Evolutionary conservation across 1,140 invertebrate genomes (phyloP).

Genomic region (Ceratosolen fusciceps): DNA sequence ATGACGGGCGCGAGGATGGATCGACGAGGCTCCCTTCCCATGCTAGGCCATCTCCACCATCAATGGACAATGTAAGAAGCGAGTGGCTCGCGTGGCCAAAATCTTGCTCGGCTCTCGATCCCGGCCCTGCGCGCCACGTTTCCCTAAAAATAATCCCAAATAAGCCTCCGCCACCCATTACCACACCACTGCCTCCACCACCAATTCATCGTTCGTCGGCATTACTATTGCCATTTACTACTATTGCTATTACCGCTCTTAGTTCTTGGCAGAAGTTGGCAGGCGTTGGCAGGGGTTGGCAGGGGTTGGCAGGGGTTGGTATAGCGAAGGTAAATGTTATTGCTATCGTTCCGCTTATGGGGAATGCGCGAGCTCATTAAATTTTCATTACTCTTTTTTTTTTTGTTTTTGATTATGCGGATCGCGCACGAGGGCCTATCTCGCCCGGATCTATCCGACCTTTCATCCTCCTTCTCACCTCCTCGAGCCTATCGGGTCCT

Average conservation of each 20-base stretch:
- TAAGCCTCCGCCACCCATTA: no score
- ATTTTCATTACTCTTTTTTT: neutral
- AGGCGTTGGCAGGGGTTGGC: no score
- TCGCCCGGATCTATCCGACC: neutral
- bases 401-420: no score
- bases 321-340: no score
- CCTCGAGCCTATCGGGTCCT: neutral
- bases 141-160: no score
- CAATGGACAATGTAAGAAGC: slow-evolving; percentile 40
- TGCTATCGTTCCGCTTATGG: neutral
- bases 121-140: neutral
- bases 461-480: neutral
- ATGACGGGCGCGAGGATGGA: slow-evolving; percentile 52
- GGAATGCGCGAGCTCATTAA: neutral
- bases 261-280: no score
- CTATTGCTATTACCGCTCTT: neutral
- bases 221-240: neutral
- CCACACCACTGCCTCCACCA: no score
- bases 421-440: neutral
- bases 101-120: neutral
- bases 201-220: no score
- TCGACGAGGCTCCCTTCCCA: slow-evolving; percentile 65
- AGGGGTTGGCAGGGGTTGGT: no score
- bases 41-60: no score
- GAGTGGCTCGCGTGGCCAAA: slow-evolving; percentile 21